These are phyloP conservation scores for Agonopterix heracliana DNA, from an alignment of 2,888 invertebrate species.

Conservation along the genomic window DNA sequence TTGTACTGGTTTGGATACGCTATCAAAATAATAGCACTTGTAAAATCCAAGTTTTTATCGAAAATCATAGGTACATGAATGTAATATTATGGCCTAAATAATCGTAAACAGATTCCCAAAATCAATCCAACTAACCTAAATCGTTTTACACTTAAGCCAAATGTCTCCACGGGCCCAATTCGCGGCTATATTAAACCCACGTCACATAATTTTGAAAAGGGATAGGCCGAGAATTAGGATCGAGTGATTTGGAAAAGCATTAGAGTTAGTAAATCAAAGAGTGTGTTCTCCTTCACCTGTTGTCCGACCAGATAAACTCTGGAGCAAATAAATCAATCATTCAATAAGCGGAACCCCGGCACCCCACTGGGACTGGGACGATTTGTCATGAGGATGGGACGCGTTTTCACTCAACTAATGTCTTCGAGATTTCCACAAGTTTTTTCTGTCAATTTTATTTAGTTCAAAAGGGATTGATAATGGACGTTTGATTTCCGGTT, in stretches of 20 bases:
- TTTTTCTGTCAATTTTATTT: constrained; percentile 8
- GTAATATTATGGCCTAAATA: constrained; percentile 40
- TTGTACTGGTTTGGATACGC: too few species aligned
- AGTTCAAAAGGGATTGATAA: constrained; percentile 1
- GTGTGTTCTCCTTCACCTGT: constrained; percentile 52
- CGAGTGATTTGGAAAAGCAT: constrained; percentile 58
- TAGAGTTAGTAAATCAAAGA: constrained; percentile 66
- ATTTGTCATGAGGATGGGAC: constrained; percentile 52
- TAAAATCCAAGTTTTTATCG: too few species aligned
- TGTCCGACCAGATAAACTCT: constrained; percentile 34
- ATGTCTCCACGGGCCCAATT: constrained; percentile 39
- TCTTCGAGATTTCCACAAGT: constrained; percentile 16
- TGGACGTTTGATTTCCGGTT: background rate
- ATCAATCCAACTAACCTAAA: constrained; percentile 52
- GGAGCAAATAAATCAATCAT: constrained; percentile 67
- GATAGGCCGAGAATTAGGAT: constrained; percentile 55
- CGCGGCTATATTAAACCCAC: constrained; percentile 31
- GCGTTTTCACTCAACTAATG: constrained; percentile 29
- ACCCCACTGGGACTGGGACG: constrained; percentile 23
- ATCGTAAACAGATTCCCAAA: constrained; percentile 28
- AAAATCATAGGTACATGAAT: too few species aligned
- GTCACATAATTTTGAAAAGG: constrained; percentile 61
- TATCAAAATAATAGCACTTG: too few species aligned
- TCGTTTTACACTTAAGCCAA: constrained; percentile 35
- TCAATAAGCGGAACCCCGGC: constrained; percentile 50